Conservation (phyloP, 2,797 vertebrate genomes). For the Dryobates pubescens region DNA sequence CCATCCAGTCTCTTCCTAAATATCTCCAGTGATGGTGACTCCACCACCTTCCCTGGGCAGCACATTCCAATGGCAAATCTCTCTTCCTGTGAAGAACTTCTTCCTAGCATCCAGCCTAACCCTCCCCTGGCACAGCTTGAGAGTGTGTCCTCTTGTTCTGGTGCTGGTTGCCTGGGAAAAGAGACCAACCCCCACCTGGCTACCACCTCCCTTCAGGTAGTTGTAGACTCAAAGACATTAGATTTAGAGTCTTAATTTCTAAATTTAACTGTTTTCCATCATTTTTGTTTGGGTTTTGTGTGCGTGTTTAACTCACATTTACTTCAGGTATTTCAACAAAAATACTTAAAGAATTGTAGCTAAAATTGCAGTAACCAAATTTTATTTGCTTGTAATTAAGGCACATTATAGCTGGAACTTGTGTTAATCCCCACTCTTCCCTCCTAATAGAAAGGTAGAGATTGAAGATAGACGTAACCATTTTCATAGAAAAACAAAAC, state of each 20-base stretch:
- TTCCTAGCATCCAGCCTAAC: too few relatives aligned
- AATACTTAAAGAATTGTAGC: neutral
- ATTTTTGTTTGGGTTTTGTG: neutral
- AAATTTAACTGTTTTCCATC: neutral
- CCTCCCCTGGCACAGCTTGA: too few relatives aligned
- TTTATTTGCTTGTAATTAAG: neutral
- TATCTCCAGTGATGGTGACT: too few relatives aligned
- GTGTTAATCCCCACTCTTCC: neutral
- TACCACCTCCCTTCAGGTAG: too few relatives aligned
- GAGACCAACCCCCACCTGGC: too few relatives aligned
- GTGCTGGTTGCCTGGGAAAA: too few relatives aligned
- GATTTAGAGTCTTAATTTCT: neutral
- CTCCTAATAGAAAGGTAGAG: neutral
- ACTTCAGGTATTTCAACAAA: neutral
- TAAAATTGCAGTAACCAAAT: neutral
- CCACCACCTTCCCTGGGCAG: too few relatives aligned
- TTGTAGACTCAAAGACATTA: too few relatives aligned
- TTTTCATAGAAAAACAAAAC: neutral
- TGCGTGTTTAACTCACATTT: neutral
- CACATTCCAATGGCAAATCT: too few relatives aligned
- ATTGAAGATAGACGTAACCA: neutral
- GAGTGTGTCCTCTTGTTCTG: too few relatives aligned
- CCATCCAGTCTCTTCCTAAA: too few relatives aligned
- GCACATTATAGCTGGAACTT: neutral
- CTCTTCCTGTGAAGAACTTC: too few relatives aligned